phyloP scores from a whole-genome alignment of 2,888 invertebrate genomes.

The Apeira syringaria region DNA sequence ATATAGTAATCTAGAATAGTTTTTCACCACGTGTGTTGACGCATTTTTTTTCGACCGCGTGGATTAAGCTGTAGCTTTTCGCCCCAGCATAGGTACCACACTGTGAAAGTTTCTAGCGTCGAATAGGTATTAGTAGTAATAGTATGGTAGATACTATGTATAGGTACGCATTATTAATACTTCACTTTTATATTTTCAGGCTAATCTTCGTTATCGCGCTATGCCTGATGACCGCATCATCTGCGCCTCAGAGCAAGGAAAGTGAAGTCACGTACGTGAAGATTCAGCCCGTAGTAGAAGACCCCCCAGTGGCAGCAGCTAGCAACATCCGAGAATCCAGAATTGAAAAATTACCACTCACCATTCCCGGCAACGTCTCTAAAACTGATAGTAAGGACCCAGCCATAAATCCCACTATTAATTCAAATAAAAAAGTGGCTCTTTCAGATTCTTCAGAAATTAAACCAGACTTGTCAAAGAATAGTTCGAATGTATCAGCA shows the following conservation, averaged over 20 bases:
- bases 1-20: no score
- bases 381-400: constrained; percentile 8
- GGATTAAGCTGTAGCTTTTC: no score
- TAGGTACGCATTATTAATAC: neutral
- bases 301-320: constrained; percentile 18
- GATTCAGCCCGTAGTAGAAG: constrained; percentile 42
- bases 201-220: constrained; percentile 43
- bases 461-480: constrained; percentile 4
- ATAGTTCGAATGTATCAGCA: neutral
- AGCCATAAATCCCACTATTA: constrained; percentile 1
- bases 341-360: constrained; percentile 52
- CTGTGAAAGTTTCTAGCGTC: no score
- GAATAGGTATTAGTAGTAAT: no score
- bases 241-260: constrained; percentile 56
- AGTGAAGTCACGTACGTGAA: constrained; percentile 61
- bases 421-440: neutral
- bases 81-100: no score
- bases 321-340: constrained; percentile 38
- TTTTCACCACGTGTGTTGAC: no score
- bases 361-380: constrained; percentile 36
- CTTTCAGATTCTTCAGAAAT: constrained; percentile 4
- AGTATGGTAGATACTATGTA: no score
- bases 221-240: constrained; percentile 36
- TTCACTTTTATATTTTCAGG: constrained; percentile 45
- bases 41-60: no score